These are phyloP conservation scores for Poeciliopsis retropinna DNA, from an alignment of 2,113 vertebrate genomes.

Conservation along the genomic window DNA sequence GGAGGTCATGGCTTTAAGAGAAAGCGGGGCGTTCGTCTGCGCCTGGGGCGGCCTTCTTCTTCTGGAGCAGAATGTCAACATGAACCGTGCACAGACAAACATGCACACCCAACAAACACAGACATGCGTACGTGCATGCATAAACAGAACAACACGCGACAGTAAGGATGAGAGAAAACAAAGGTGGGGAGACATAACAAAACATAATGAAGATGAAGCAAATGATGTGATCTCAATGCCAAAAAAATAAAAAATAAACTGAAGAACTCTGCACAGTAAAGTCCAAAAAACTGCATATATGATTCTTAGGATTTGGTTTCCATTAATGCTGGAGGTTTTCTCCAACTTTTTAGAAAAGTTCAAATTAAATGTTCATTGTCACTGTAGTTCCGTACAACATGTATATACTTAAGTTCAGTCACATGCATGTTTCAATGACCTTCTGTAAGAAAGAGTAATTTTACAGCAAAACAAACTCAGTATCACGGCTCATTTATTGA, in stretches of 20 bases:
- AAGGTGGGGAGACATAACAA: slow-evolving; percentile 45
- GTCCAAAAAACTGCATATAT: neutral
- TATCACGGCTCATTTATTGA: neutral
- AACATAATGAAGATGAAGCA: slow-evolving; percentile 39
- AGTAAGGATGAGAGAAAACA: slow-evolving; percentile 42
- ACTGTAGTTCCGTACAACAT: neutral
- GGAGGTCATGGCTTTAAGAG: slow-evolving; percentile 82
- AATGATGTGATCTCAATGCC: slow-evolving; percentile 14
- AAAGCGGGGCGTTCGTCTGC: slow-evolving; percentile 81
- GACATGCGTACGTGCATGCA: slow-evolving; percentile 41
- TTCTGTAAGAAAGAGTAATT: neutral
- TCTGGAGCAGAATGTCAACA: slow-evolving; percentile 65
- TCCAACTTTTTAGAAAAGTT: neutral
- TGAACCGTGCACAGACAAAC: slow-evolving; percentile 34
- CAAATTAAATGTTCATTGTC: neutral
- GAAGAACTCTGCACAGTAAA: slow-evolving; percentile 9
- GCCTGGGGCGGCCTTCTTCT: slow-evolving; percentile 77
- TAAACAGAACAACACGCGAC: slow-evolving; percentile 50
- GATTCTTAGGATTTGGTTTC: too few species aligned
- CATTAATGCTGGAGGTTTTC: too few species aligned
- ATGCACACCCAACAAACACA: slow-evolving; percentile 29
- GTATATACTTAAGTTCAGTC: neutral
- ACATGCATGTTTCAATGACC: neutral
- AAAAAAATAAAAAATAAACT: slow-evolving; percentile 5
- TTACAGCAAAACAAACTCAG: neutral